These are phyloP conservation scores for Hedya salicella DNA, from an alignment of 2,888 invertebrate species.

Conservation along the genomic window DNA sequence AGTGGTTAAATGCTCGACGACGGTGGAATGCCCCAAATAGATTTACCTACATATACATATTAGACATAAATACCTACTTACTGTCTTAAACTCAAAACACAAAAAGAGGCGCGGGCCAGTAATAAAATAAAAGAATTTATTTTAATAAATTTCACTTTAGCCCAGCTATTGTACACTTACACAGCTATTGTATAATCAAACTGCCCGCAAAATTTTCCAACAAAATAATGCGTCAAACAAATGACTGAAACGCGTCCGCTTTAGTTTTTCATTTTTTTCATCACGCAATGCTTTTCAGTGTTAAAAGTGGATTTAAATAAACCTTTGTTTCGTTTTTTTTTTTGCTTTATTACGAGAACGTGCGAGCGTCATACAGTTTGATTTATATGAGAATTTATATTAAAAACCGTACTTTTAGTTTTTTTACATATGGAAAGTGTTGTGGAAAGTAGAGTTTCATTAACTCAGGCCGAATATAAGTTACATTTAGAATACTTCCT, in stretches of 20 bases:
- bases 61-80: too few species aligned
- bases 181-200: background rate
- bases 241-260: conserved; percentile 12
- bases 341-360: conserved; percentile 27
- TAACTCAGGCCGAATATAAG: too few species aligned
- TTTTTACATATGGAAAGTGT: too few species aligned
- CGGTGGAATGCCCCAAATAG: too few species aligned
- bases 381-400: conserved; percentile 25
- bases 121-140: too few species aligned
- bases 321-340: conserved; percentile 23
- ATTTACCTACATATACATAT: too few species aligned
- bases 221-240: conserved; percentile 13
- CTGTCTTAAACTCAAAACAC: too few species aligned
- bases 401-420: conserved; percentile 16
- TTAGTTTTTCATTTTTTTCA: conserved; percentile 32
- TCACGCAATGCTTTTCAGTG: conserved; percentile 27
- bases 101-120: background rate
- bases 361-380: conserved; percentile 12
- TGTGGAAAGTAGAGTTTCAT: too few species aligned
- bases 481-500: too few species aligned
- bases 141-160: background rate
- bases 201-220: conserved; percentile 9
- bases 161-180: too few species aligned
- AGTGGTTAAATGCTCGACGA: too few species aligned
- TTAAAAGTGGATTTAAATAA: conserved; percentile 34